These are phyloP conservation scores for Scaptomyza parva DNA, from an alignment of 2,888 invertebrate genomes.

Conservation along the genomic window DNA sequence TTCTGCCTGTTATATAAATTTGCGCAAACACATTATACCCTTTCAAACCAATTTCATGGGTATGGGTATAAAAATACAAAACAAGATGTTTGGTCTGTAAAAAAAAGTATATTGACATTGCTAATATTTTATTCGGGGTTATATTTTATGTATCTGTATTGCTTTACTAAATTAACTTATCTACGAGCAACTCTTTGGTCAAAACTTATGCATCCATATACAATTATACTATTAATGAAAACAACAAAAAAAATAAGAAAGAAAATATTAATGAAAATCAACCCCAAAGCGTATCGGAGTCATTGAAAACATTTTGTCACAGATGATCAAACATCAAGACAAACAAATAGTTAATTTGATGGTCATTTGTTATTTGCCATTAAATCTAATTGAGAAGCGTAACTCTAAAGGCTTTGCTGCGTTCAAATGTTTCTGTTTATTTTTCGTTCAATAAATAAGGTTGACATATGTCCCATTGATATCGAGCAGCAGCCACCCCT, in stretches of 20 bases:
- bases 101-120: too few species aligned
- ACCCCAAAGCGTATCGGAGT: conserved; percentile 26
- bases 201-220: background rate
- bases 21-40: too few species aligned
- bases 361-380: conserved; percentile 80
- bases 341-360: conserved; percentile 80
- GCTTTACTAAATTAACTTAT: too few species aligned
- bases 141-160: too few species aligned
- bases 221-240: conserved; percentile 7
- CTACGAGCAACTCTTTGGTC: too few species aligned
- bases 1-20: too few species aligned
- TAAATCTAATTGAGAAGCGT: conserved; percentile 72
- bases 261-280: conserved; percentile 12
- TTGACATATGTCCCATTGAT: conserved; percentile 66
- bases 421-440: conserved; percentile 57
- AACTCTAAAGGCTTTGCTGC: conserved; percentile 40
- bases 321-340: conserved; percentile 73
- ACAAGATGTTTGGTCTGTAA: too few species aligned
- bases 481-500: conserved; percentile 26
- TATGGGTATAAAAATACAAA: too few species aligned
- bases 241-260: conserved; percentile 2
- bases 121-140: too few species aligned
- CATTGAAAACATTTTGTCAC: conserved; percentile 67
- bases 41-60: too few species aligned
- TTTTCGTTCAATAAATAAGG: conserved; percentile 58